Base-by-base conservation (phyloP, 1,140 invertebrate genomes). In the Drosophila melanica region DNA sequence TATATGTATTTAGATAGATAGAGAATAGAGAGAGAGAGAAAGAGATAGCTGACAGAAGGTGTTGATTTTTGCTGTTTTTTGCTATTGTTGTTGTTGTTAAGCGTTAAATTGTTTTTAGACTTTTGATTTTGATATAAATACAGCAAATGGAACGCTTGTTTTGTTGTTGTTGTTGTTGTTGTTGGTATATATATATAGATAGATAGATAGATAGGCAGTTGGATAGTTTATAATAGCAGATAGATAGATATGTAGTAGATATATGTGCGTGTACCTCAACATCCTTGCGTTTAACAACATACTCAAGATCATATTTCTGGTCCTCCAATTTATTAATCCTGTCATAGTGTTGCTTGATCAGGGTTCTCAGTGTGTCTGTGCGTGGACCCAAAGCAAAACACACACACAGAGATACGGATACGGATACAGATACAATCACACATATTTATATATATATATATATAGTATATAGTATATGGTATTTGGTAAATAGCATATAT, bases 271-370 rank as follows among this genome's bases (percentile, higher is more conserved):
- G 90, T 94, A 98, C 98, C 97, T 99, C 97, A 93, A 95, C 96
- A 94, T 99, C 98, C 96, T 99, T 99, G 94, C 96, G 96, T 94
- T 97, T 97, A 93, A 99, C 98, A 94, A 97, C 94, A 94, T 97
- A 97, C 94, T 99, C 98, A 95, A 99, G 95, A 95, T 99, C 98
- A 94, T 97, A 99, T 94, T 99, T 99, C 93, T 96, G 94, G 92
- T 97, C 96, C 94, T 99, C 98, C 94, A 99, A 95, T 84, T 94
- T 92, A 91, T 92, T 92, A 93, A 99, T 97, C 94, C 96, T 96
- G 92, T 94, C 95, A 94, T 99, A 95, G 94, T 99, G 97, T 84
- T 95, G 94, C 93, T 94, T 95, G 94, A 96, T 95, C 93, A 98
- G 94, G 92, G 95, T 95, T 94, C 95, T 95, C 92, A 99, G 90